Base-by-base conservation (phyloP, 2,888 invertebrate genomes). In the Merodon equestris region DNA sequence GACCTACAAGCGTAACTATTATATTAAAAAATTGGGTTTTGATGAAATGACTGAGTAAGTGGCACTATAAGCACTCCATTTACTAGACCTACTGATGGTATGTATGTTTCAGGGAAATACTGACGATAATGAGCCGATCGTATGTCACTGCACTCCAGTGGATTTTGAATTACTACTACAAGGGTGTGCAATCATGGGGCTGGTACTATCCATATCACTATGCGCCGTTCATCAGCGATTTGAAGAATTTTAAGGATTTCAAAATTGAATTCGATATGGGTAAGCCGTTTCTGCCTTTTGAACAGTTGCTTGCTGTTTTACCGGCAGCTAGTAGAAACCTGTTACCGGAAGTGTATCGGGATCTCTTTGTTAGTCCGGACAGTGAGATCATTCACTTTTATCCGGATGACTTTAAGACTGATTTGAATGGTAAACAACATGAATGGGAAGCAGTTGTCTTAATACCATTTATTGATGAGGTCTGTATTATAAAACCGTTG, bases 151-250 rank as follows among this genome's bases (percentile, higher is more conserved):
- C 97, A 0, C 93, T 99, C 54, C 98, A 99, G 85, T 99, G 99
- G 99, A 97, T 97, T 86, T 90, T 99, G 14, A 92, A 94, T 86
- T 99, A 99, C 88, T 99, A 99, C 88, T 99, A 97, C 89, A 94
- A 96, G 85, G 99, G 99, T 5, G 96, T 97, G 48, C 95, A 95
- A 57, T 98, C 97, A 0, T 99, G 99, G 99, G 95, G 96, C 34
- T 99, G 99, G 99, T 98, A 92, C 89, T 99, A 98, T 89, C 97
- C 98, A 0, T 96, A 96, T 86, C 98, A 99, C 89, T 99, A 99
- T 89, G 96, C 98, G 0, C 99, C 99, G 0, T 98, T 94, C 87
- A 95, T 98, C 83, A 98, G 98, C 1, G 99, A 99, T 87, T 92
- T 99, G 38, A 93, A 92, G 84, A 93, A 94, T 68, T 97, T 98